phyloP scores from a whole-genome alignment of 92 coral and sea anemone genomes.

The Siderastrea siderea region DNA sequence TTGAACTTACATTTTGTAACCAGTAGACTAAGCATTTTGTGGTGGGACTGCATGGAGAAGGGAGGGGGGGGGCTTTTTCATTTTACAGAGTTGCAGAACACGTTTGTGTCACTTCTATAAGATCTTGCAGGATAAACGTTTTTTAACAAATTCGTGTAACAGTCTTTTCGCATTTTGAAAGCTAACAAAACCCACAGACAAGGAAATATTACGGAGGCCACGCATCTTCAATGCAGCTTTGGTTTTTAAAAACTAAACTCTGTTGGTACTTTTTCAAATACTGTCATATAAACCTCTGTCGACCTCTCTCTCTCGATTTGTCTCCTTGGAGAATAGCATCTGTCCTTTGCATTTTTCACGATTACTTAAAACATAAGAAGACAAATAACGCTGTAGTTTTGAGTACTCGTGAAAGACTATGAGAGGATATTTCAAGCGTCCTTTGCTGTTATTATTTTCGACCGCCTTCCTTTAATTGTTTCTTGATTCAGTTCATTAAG shows the following conservation, averaged over 20 bases:
- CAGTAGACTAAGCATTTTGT: background rate
- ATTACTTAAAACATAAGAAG: conserved; percentile 21
- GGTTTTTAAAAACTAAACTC: conserved; percentile 21
- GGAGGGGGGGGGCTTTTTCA: background rate
- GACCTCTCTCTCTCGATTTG: background rate
- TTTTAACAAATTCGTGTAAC: background rate
- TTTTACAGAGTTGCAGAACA: conserved; percentile 14
- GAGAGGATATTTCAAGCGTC: background rate
- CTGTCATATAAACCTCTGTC: conserved; percentile 19
- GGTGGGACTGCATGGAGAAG: background rate
- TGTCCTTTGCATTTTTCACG: background rate
- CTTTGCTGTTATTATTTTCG: background rate
- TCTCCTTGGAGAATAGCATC: conserved; percentile 6
- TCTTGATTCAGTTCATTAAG: conserved; percentile 69
- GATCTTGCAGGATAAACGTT: background rate
- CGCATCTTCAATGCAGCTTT: conserved; percentile 8
- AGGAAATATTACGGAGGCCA: background rate
- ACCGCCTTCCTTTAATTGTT: background rate
- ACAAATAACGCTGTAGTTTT: background rate
- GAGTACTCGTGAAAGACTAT: background rate
- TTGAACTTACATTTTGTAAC: conserved; percentile 19
- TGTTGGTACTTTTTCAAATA: background rate
- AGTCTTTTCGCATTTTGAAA: conserved; percentile 3
- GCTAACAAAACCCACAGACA: conserved; percentile 15
- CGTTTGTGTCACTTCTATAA: conserved; percentile 1